A percentile compares a stretch with the other conserved stretches of the same genome.
phyloP scores from a whole-genome alignment of 2,113 vertebrate species.

The Climacteris rufus region DNA sequence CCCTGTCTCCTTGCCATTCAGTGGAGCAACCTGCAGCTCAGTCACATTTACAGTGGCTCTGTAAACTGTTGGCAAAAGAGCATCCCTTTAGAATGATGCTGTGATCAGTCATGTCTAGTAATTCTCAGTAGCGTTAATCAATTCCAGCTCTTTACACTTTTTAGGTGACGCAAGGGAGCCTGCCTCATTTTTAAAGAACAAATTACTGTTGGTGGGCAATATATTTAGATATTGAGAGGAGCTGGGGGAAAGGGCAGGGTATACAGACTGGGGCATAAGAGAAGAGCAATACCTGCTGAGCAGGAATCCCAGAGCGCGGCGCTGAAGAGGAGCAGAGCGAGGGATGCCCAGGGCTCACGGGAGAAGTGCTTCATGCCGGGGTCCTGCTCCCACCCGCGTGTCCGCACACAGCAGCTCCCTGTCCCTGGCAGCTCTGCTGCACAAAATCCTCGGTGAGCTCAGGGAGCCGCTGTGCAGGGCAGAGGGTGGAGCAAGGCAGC shows the following conservation, averaged over 20 bases:
- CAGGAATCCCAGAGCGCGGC: neutral
- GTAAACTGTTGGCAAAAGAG: neutral
- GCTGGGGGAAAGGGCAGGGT: neutral
- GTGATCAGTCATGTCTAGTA: neutral
- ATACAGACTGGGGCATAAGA: neutral
- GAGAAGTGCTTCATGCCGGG: neutral
- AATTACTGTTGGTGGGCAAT: neutral
- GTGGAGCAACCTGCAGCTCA: neutral
- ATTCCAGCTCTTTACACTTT: neutral
- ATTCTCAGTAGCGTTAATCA: neutral
- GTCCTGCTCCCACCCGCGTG: neutral
- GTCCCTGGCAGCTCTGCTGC: neutral
- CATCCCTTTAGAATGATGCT: neutral
- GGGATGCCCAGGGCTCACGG: neutral
- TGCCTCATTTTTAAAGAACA: neutral
- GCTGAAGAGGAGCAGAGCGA: constrained; percentile 9
- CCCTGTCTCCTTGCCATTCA: neutral
- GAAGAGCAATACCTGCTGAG: constrained; percentile 59
- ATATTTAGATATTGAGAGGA: neutral
- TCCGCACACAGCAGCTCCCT: neutral
- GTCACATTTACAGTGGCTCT: neutral
- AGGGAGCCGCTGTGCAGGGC: neutral
- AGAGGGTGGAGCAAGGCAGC: constrained; percentile 70
- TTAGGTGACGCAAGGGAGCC: neutral
- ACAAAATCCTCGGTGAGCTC: neutral